Evolutionary conservation across 2,113 vertebrate genomes (phyloP).

Genomic region (Himantopus leucocephalus): DNA sequence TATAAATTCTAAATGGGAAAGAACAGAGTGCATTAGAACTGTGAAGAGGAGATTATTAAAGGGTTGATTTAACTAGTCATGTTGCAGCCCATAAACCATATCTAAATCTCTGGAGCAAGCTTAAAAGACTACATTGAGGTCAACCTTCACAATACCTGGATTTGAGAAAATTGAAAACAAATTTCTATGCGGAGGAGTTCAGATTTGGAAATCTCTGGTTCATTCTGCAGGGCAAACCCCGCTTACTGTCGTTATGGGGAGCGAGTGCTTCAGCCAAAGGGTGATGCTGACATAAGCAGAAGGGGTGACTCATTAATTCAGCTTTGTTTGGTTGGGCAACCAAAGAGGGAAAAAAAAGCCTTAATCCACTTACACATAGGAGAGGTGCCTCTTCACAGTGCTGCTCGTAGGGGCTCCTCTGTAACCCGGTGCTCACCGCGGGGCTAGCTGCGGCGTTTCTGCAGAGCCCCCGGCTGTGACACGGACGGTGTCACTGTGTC

Average conservation of each 20-base stretch:
- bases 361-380: not conserved
- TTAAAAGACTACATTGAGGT: not conserved
- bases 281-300: not conserved
- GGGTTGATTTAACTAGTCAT: not conserved
- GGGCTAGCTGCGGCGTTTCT: fast-evolving
- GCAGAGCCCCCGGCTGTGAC: not conserved
- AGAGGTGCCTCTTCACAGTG: not conserved
- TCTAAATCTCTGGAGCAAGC: not conserved
- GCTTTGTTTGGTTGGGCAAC: not conserved
- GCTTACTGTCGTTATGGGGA: fast-evolving
- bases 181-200: not conserved
- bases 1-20: not conserved
- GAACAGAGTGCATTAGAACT: not conserved
- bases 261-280: not conserved
- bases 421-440: too few species aligned
- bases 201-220: not conserved
- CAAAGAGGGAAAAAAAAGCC: not conserved
- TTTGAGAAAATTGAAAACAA: constrained; percentile 1
- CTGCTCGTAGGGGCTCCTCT: not conserved
- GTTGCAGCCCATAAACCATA: constrained; percentile 9
- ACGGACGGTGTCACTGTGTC: fast-evolving
- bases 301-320: not conserved
- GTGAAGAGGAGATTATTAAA: not conserved
- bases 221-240: not conserved
- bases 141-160: not conserved